Evolutionary conservation across 2,888 invertebrate species (phyloP).

Genomic region (Scrobipalpa costella): DNA sequence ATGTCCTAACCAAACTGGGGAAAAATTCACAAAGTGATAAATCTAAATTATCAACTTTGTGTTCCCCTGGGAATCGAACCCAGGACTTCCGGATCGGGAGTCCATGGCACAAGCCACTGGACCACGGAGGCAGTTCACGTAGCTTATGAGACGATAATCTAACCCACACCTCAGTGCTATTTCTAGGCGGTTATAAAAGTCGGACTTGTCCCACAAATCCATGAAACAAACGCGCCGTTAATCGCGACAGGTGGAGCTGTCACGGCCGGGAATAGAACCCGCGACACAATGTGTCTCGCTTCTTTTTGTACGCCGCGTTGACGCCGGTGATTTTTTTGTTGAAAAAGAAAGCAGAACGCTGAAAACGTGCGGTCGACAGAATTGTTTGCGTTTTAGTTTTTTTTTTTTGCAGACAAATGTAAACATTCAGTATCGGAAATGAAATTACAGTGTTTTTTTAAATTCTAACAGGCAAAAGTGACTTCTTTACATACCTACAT

Average conservation of each 20-base stretch:
- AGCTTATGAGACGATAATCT: not conserved
- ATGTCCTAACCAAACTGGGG: no score
- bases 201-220: constrained; percentile 15
- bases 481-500: no score
- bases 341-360: constrained; percentile 10
- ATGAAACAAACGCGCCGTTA: constrained; percentile 33
- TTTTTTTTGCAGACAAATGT: not conserved
- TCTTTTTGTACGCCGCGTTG: constrained; percentile 24
- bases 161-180: not conserved
- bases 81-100: no score
- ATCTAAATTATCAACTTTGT: no score
- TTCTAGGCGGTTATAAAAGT: constrained; percentile 15
- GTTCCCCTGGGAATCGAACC: no score
- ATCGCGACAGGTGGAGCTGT: constrained; percentile 38
- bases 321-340: constrained; percentile 7
- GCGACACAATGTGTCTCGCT: constrained; percentile 22
- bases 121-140: no score
- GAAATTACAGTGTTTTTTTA: not conserved
- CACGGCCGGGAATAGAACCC: constrained; percentile 37
- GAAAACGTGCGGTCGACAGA: constrained; percentile 16
- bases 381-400: not conserved
- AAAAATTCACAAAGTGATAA: no score
- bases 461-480: no score
- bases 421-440: not conserved
- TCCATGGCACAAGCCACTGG: no score